These are phyloP conservation scores for Probosciger aterrimus DNA, from an alignment of 2,113 vertebrate genomes.

Conservation along the genomic window DNA sequence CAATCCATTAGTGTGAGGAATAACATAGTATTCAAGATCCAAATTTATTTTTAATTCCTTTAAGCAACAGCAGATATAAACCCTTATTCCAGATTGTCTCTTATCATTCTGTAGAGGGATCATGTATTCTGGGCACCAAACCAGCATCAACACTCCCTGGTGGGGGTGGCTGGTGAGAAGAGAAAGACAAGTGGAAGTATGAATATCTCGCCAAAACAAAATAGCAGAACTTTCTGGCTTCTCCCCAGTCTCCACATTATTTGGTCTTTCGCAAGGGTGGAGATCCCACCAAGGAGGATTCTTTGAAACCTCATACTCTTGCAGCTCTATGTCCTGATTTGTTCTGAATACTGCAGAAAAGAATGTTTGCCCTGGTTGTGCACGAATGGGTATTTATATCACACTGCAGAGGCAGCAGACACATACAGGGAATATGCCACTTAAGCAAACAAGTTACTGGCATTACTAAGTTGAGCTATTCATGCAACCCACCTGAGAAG, in stretches of 20 bases:
- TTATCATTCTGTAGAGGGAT: background rate
- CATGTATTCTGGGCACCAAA: conserved; percentile 35
- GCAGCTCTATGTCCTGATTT: background rate
- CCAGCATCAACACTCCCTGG: background rate
- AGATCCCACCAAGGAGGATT: background rate
- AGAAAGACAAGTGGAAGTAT: background rate
- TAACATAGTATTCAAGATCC: background rate
- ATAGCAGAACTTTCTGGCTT: background rate
- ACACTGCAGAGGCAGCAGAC: background rate
- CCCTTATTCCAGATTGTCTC: conserved; percentile 32
- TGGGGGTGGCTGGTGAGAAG: background rate
- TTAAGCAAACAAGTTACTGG: background rate
- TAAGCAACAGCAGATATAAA: conserved; percentile 16
- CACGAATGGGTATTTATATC: background rate
- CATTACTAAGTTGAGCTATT: background rate
- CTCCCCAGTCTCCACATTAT: background rate
- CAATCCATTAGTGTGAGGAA: conserved; percentile 20
- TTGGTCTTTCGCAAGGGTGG: background rate
- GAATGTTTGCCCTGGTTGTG: background rate
- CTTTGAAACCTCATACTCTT: background rate
- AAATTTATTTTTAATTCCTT: conserved; percentile 12
- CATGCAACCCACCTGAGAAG: background rate
- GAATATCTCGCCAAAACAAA: background rate
- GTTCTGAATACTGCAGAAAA: background rate
- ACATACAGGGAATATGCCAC: background rate